These are phyloP conservation scores for Mormyrus iriodes DNA, from an alignment of 2,113 vertebrate genomes.

Conservation along the genomic window DNA sequence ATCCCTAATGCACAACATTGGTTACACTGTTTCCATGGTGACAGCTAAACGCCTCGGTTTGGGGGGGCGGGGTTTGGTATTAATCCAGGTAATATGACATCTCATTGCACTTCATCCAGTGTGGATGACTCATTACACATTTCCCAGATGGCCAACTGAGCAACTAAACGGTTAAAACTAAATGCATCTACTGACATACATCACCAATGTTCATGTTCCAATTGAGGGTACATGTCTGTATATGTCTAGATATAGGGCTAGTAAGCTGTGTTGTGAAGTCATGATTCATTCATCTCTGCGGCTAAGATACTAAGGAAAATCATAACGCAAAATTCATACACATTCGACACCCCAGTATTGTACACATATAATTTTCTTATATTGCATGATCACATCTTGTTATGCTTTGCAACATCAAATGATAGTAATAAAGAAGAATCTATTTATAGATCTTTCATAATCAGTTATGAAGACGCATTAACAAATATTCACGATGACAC, in stretches of 20 bases:
- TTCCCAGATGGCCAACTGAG: neutral
- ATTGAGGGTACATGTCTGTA: neutral
- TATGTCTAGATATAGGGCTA: neutral
- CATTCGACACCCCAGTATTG: neutral
- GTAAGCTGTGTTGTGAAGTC: neutral
- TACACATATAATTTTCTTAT: neutral
- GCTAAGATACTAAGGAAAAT: too few species aligned
- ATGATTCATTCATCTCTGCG: neutral
- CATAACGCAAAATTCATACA: neutral
- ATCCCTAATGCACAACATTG: constrained; percentile 2
- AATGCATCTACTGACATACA: neutral
- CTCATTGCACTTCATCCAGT: neutral
- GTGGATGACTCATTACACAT: neutral
- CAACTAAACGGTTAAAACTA: neutral
- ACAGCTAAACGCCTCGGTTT: neutral
- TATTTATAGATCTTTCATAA: neutral
- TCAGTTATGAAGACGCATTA: neutral
- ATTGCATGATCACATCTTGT: neutral
- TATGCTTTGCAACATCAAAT: neutral
- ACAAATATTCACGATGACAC: neutral
- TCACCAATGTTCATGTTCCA: neutral
- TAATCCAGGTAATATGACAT: constrained; percentile 2
- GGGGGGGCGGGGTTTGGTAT: neutral
- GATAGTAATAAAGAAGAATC: neutral
- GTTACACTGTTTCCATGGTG: constrained; percentile 7